A percentile compares a stretch with the other conserved stretches of the same genome.
Evolutionary conservation across 2,888 invertebrate species (phyloP).

Genomic region (Pilophorus perplexus): DNA sequence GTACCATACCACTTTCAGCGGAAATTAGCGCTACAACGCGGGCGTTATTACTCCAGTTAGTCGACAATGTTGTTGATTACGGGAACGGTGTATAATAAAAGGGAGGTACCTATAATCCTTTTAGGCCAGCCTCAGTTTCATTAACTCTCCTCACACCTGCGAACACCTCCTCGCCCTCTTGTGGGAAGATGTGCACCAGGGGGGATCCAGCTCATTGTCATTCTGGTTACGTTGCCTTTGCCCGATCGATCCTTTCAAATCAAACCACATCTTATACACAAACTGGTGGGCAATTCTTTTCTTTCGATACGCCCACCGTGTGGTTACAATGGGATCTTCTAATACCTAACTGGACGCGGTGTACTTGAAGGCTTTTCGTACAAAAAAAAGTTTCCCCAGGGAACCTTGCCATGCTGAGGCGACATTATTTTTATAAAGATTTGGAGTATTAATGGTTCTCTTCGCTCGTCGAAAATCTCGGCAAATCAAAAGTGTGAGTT

Average conservation of each 20-base stretch:
- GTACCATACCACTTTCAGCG: too few species aligned
- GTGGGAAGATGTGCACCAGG: neutral
- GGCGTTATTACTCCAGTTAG: neutral
- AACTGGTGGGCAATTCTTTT: slow-evolving; percentile 34
- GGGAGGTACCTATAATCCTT: slow-evolving; percentile 32
- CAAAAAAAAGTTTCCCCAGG: too few species aligned
- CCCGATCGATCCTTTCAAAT: slow-evolving; percentile 38
- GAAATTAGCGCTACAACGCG: too few species aligned
- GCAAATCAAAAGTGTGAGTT: too few species aligned
- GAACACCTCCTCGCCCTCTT: neutral
- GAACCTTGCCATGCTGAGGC: too few species aligned
- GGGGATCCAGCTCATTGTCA: slow-evolving; percentile 28
- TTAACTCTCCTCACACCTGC: slow-evolving; percentile 4
- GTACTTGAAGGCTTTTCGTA: too few species aligned
- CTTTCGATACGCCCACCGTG: neutral
- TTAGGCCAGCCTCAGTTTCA: slow-evolving; percentile 11
- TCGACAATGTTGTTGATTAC: neutral
- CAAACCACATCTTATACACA: slow-evolving; percentile 42
- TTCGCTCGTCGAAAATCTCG: too few species aligned
- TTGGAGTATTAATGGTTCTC: too few species aligned
- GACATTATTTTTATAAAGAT: too few species aligned
- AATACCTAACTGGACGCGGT: too few species aligned
- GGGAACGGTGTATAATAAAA: slow-evolving; percentile 14
- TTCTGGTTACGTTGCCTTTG: slow-evolving; percentile 27
- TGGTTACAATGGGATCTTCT: too few species aligned